phyloP scores from a whole-genome alignment of 2,888 invertebrate genomes.

The Drosophila suboccidentalis region DNA sequence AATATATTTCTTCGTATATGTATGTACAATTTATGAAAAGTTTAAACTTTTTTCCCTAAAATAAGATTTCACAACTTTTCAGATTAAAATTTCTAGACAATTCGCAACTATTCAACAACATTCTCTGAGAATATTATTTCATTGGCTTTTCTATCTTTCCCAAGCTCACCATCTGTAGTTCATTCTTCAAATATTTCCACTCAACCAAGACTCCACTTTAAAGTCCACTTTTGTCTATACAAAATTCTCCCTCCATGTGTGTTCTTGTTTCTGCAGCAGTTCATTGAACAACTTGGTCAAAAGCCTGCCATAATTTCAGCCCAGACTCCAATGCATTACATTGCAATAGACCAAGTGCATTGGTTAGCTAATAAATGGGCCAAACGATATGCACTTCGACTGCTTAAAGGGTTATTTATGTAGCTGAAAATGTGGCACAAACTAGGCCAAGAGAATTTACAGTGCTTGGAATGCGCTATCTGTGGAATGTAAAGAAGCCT shows the following conservation, averaged over 20 bases:
- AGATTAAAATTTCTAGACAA: neutral
- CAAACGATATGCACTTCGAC: constrained; percentile 12
- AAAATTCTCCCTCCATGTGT: neutral
- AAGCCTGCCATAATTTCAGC: constrained; percentile 28
- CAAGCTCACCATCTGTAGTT: neutral
- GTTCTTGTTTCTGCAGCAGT: constrained; percentile 10
- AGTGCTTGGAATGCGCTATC: neutral
- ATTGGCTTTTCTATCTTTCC: neutral
- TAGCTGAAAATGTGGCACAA: constrained; percentile 40
- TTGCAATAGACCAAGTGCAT: constrained; percentile 34
- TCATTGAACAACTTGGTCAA: constrained; percentile 25
- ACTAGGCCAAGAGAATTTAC: constrained; percentile 4
- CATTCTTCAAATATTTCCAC: neutral
- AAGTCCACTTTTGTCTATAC: neutral
- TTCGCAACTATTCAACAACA: no score
- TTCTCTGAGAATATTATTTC: no score
- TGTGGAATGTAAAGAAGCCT: neutral
- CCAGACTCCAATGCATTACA: constrained; percentile 33
- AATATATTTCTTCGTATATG: no score
- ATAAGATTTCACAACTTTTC: neutral
- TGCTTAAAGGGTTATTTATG: constrained; percentile 50
- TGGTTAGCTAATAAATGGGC: constrained; percentile 52
- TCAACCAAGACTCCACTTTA: neutral
- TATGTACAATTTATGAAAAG: no score
- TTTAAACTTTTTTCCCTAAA: no score